These are phyloP conservation scores for Rhincodon typus DNA, from an alignment of 2,797 vertebrate species.

Conservation along the genomic window DNA sequence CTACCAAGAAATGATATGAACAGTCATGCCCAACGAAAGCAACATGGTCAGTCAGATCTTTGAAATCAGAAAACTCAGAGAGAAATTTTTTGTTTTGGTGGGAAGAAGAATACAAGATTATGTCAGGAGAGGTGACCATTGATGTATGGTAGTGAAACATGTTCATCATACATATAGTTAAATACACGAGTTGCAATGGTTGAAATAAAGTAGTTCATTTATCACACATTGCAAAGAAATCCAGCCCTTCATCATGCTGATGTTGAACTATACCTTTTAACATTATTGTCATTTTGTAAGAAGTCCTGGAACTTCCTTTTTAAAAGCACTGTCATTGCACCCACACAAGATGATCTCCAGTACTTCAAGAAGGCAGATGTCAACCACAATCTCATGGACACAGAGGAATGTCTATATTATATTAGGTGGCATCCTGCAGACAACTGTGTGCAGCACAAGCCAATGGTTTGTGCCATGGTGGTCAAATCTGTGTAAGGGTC, in stretches of 20 bases:
- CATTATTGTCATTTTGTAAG: no score
- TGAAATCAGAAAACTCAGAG: background rate
- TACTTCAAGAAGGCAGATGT: no score
- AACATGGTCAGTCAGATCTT: background rate
- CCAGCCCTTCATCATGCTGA: background rate
- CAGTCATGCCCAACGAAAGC: background rate
- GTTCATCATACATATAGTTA: background rate
- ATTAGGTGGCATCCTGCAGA: no score
- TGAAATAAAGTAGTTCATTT: background rate
- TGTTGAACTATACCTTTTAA: no score
- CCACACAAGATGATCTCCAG: no score
- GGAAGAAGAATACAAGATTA: background rate
- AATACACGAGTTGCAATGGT: background rate
- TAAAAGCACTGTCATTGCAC: no score
- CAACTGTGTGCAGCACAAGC: no score
- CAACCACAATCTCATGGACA: no score
- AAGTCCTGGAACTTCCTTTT: no score
- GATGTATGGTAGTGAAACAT: background rate
- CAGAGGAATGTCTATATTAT: no score
- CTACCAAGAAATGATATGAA: background rate
- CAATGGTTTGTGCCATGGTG: no score
- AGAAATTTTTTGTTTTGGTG: background rate
- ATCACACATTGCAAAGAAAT: background rate
- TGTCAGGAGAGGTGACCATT: background rate
- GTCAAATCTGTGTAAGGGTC: background rate